Base-by-base conservation (phyloP, 2,113 vertebrate species). In the Coptodon rendalli region DNA sequence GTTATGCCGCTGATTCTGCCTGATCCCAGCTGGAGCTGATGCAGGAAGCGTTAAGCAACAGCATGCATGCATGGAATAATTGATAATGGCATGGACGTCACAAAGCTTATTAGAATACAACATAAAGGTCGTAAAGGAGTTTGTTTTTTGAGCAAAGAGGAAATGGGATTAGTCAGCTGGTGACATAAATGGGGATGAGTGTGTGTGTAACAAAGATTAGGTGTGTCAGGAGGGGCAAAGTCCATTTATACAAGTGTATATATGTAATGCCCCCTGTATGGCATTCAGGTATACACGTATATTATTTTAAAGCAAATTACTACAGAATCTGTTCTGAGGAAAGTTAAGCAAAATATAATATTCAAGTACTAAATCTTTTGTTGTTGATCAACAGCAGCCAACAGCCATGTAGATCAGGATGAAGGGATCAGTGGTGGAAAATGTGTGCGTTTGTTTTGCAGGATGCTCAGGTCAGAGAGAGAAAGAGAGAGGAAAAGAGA, bases 21-120 rank as follows among this genome's bases (percentile, higher is more conserved):
- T 40, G 82, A 66, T 81, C 27, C 82, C 61, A 27, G 82, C 81
- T 53, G 81, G 27, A 83, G 79, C 48, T 14, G 63, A n/a, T 19
- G 22, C 4, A 17, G 54, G 63, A 80, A 38, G 83, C 19, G 76
- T 85, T 57, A 53, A 87, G 86, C 52, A 29, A 52, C 83, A 59
- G 82, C 17, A 7, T 78, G 84, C 87, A 89, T 45, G 87, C 83
- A 90, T 91, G 93, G 89, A 92, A 90, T 85, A 68, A 89, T 29
- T 89, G 89, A 93, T 90, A 94, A 84, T 14, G 45, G 71, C 71
- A 40, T 4, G 9, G 63, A 95, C 92, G 92, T 95, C 94, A 96
- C 84, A 36, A 11, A 24, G 71, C 68, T 91, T 83, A 87, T 91
- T 86, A 84, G 81, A 89, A 76, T 89, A 91, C 79, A 84, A 63